A percentile compares a stretch with the other conserved stretches of the same genome.
Conservation (phyloP, 2,888 invertebrate species). For the Cyclophora albipunctata region DNA sequence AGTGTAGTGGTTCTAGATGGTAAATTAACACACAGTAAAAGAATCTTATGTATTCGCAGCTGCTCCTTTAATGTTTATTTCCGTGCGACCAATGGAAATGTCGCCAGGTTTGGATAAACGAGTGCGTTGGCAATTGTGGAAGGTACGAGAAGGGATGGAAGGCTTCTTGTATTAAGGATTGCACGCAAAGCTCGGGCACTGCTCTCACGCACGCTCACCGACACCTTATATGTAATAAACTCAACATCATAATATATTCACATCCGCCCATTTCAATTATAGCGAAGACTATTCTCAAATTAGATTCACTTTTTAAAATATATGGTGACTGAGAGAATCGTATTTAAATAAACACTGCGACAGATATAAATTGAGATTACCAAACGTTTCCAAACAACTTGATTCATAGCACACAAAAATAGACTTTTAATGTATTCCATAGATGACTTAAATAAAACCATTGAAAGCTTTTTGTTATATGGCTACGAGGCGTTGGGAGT, state of each 20-base stretch:
- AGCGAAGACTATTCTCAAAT: slow-evolving; percentile 26
- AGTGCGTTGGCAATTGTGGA: slow-evolving; percentile 46
- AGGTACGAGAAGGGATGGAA: slow-evolving; percentile 23
- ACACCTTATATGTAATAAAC: slow-evolving; percentile 49
- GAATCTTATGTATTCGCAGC: slow-evolving; percentile 49
- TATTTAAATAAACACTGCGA: slow-evolving; percentile 30
- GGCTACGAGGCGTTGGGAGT: slow-evolving; percentile 3
- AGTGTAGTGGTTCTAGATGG: slow-evolving; percentile 33
- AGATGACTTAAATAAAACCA: slow-evolving; percentile 12
- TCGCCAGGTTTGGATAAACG: slow-evolving; percentile 55
- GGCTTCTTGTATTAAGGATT: slow-evolving; percentile 50
- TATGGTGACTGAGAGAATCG: slow-evolving; percentile 9
- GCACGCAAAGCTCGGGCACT: slow-evolving; percentile 43
- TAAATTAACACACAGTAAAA: slow-evolving; percentile 69
- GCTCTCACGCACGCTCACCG: slow-evolving; percentile 49
- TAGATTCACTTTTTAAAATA: slow-evolving; percentile 18
- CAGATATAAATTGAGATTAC: slow-evolving; percentile 42
- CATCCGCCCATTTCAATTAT: slow-evolving; percentile 53
- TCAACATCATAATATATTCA: slow-evolving; percentile 44
- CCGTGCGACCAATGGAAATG: slow-evolving; percentile 63
- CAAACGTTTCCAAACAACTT: slow-evolving; percentile 37
- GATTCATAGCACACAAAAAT: slow-evolving; percentile 31
- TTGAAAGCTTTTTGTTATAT: slow-evolving; percentile 10
- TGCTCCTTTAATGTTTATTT: slow-evolving; percentile 65
- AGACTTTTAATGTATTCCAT: slow-evolving; percentile 27